phyloP scores from a whole-genome alignment of 92 coral and sea anemone genomes.

The Scolanthus callimorphus region DNA sequence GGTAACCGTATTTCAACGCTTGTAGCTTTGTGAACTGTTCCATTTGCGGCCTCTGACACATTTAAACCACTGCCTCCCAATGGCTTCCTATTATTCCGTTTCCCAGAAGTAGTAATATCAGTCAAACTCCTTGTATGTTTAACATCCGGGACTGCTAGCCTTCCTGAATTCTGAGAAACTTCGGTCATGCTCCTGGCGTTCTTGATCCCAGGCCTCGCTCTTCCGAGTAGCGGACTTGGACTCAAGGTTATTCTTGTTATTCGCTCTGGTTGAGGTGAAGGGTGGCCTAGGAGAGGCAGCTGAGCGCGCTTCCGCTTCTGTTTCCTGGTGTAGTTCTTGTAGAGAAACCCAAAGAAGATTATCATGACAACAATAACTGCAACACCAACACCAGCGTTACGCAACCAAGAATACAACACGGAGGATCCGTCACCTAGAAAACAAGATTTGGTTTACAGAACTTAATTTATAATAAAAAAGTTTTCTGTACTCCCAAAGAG shows the following conservation, averaged over 20 bases:
- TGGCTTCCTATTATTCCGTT: too few species aligned
- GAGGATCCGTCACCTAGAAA: not conserved
- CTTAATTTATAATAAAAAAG: too few species aligned
- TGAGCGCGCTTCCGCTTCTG: not conserved
- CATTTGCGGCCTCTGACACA: too few species aligned
- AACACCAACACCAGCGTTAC: not conserved
- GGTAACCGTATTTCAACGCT: too few species aligned
- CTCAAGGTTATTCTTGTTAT: not conserved
- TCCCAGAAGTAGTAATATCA: too few species aligned
- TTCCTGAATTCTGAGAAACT: too few species aligned
- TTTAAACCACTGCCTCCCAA: too few species aligned
- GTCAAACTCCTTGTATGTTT: too few species aligned
- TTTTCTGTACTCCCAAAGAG: too few species aligned
- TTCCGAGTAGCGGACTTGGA: not conserved
- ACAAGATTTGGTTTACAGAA: too few species aligned
- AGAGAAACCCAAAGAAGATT: not conserved
- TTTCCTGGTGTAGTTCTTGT: not conserved
- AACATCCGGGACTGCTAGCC: too few species aligned
- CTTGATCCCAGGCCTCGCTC: not conserved
- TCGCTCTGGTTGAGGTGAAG: not conserved
- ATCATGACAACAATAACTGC: not conserved
- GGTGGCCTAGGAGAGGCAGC: not conserved
- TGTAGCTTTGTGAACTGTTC: too few species aligned
- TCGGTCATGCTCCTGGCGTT: not conserved
- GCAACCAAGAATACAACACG: not conserved